phyloP scores from a whole-genome alignment of 2,113 vertebrate genomes.

The Crypturellus undulatus region DNA sequence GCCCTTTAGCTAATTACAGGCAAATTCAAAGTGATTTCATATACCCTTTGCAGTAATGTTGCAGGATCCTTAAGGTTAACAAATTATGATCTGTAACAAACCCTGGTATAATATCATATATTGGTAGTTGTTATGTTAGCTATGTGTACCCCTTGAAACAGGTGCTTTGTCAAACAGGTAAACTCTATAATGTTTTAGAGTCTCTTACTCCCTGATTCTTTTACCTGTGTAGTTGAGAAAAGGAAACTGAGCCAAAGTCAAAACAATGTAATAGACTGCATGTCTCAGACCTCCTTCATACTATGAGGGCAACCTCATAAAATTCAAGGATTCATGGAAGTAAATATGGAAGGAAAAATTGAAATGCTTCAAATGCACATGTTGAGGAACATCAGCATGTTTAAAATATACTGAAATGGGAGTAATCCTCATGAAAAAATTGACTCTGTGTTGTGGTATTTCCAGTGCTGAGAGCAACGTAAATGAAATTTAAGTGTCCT shows the following conservation, averaged over 20 bases:
- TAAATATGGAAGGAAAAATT: not conserved
- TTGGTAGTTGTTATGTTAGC: not conserved
- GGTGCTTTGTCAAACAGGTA: not conserved
- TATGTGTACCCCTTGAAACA: not conserved
- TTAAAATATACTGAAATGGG: not conserved
- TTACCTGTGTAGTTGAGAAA: not conserved
- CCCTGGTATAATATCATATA: not conserved
- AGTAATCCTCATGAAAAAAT: not conserved
- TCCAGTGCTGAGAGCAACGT: not conserved
- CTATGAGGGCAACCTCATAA: not conserved
- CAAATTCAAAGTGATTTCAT: not conserved
- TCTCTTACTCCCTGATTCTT: not conserved
- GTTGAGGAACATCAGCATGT: not conserved
- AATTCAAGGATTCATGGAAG: not conserved
- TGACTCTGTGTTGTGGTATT: not conserved
- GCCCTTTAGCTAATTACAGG: slow-evolving; percentile 15
- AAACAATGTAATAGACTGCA: not conserved
- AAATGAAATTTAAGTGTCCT: not conserved
- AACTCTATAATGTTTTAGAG: not conserved
- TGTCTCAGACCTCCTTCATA: not conserved
- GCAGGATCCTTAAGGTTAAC: not conserved
- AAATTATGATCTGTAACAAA: not conserved
- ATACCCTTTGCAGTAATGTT: not conserved
- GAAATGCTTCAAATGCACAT: not conserved
- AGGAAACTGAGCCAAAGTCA: not conserved